Base-by-base conservation (phyloP, 2,113 vertebrate species). In the Esox niger region DNA sequence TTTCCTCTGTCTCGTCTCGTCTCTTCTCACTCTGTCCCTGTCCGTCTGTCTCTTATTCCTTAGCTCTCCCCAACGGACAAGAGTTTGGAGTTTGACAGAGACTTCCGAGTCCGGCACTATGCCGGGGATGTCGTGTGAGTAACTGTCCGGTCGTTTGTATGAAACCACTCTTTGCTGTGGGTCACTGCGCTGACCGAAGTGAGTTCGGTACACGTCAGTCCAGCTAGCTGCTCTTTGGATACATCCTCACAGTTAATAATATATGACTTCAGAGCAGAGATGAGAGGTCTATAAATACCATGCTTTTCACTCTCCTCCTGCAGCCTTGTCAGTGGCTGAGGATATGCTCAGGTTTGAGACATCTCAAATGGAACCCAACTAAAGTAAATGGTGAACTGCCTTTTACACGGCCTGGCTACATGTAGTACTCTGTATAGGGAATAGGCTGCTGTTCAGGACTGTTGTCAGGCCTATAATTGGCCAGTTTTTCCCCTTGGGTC, bases 81-180 rank as follows among this genome's bases (percentile, higher is more conserved):
- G 87, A 94, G 83, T 38, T 79, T 98, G 88, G 97, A 97, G 82
- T 98, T 96, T 33, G 95, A 98, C 84, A 82, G 96, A 86, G 96
- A 98, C 84, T 98, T 98, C 83, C 94, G 97, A 7, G 92, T 99
- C 80, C 91, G 92, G 23, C 97, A 99, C 88, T 99, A 98, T 0
- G 97, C 96, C 0, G 97, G 97, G 13, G 93, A 95, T 1, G 97
- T 99, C 47, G 86, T 93, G 97, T 99, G 82, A 97, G 96, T 95
- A 84, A 84, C 75, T 20, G 2, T 23, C 8, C 6, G 3, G 7
- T 21, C 6, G 29, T 21, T 6, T 61, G 27, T 21, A 11, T 25
- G 49, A n/a, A 54, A n/a, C 20, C n/a, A n/a, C 49, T 54, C 23
- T 54, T 7, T 9, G 49, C 49, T 54, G 8, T 21, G 15, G 15